A percentile compares a stretch with the other conserved stretches of the same genome.
Conservation (phyloP, 2,113 vertebrate genomes). For the Eulacestoma nigropectus region DNA sequence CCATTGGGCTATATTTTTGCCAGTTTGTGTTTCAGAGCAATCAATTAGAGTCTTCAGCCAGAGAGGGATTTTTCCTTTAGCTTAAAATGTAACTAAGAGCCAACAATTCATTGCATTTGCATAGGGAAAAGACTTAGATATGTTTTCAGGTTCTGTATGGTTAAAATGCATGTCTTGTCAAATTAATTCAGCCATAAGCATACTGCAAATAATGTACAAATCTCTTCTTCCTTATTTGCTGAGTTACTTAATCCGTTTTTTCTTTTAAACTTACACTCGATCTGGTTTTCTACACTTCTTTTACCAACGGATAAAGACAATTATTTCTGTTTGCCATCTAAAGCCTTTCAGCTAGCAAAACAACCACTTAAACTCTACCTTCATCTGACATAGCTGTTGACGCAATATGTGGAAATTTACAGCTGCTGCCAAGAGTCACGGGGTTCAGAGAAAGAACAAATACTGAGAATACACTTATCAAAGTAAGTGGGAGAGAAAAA, state of each 20-base stretch:
- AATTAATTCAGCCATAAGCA: neutral
- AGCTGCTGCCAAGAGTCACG: neutral
- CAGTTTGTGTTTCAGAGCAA: neutral
- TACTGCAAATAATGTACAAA: neutral
- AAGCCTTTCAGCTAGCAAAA: slow-evolving; percentile 3
- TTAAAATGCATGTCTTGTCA: neutral
- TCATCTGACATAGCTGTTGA: neutral
- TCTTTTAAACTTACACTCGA: neutral
- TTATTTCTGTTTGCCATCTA: neutral
- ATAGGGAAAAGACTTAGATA: neutral
- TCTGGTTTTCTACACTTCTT: neutral
- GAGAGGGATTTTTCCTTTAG: neutral
- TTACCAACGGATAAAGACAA: neutral
- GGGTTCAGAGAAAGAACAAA: neutral
- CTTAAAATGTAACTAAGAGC: neutral
- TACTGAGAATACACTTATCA: neutral
- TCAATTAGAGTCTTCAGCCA: neutral
- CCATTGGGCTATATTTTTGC: neutral
- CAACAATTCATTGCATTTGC: neutral
- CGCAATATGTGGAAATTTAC: neutral
- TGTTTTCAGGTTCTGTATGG: neutral
- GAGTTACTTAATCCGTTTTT: neutral
- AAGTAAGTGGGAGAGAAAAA: neutral
- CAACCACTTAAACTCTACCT: neutral
- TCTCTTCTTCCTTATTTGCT: slow-evolving; percentile 16